Conservation (phyloP, 2,888 invertebrate species). For the Lasiommata megera region DNA sequence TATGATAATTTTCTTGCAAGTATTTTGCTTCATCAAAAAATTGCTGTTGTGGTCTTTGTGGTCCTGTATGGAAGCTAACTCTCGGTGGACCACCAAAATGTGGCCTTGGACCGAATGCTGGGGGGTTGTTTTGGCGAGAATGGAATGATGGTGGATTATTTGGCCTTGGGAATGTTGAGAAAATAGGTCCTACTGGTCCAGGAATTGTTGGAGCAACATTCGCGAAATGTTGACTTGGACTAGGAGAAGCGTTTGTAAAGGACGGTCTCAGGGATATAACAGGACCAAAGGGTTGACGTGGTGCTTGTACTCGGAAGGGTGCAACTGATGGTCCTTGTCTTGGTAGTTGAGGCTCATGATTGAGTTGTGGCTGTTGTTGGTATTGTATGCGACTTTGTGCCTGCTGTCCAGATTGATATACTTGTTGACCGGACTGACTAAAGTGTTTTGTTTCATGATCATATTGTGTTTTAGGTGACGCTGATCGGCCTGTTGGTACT, state of each 20-base stretch:
- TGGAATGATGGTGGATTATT: conserved; percentile 56
- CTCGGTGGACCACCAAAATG: conserved; percentile 69
- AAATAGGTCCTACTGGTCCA: conserved; percentile 55
- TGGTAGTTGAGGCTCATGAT: conserved; percentile 69
- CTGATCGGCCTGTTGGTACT: conserved; percentile 54
- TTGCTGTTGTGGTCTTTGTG: conserved; percentile 75
- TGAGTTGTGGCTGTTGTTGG: conserved; percentile 64
- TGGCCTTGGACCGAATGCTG: conserved; percentile 55
- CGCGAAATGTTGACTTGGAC: conserved; percentile 50
- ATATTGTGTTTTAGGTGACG: conserved; percentile 50
- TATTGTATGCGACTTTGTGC: conserved; percentile 74
- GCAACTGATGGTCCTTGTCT: conserved; percentile 64
- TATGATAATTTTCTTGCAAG: conserved; percentile 77
- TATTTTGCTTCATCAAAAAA: conserved; percentile 77
- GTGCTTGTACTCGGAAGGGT: conserved; percentile 62
- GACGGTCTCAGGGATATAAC: conserved; percentile 51
- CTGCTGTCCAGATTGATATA: conserved; percentile 55
- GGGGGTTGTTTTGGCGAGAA: conserved; percentile 53
- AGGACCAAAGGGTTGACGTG: conserved; percentile 60
- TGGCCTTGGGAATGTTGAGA: conserved; percentile 60
- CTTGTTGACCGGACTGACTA: conserved; percentile 42
- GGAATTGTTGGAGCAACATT: conserved; percentile 53
- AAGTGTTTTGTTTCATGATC: conserved; percentile 45
- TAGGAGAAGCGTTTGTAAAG: conserved; percentile 56
- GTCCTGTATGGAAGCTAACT: conserved; percentile 70